phyloP scores from a whole-genome alignment of 2,888 invertebrate species.

The Drosophila fulvimacula region DNA sequence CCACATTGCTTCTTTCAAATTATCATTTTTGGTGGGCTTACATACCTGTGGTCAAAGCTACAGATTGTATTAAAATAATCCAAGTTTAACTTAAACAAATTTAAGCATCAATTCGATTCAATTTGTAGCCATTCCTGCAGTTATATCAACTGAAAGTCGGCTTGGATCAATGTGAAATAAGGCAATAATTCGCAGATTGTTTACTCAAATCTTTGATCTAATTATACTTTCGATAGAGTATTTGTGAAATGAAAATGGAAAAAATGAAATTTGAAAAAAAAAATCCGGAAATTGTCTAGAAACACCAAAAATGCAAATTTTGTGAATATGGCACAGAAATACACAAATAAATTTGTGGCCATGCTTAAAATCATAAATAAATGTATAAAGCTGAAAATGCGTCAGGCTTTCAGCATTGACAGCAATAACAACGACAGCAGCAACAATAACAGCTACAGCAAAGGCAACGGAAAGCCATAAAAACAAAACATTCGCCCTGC shows the following conservation, averaged over 20 bases:
- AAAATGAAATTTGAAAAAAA: background rate
- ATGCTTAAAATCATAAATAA: slow-evolving; percentile 65
- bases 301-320: slow-evolving; percentile 44
- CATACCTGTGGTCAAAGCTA: too few relatives aligned
- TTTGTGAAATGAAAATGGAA: slow-evolving; percentile 2
- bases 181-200: background rate
- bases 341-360: slow-evolving; percentile 32
- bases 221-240: slow-evolving; percentile 1
- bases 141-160: too few relatives aligned
- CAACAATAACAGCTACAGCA: slow-evolving; percentile 15
- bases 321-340: slow-evolving; percentile 39
- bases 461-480: slow-evolving; percentile 28
- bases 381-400: slow-evolving; percentile 57
- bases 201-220: background rate
- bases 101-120: too few relatives aligned
- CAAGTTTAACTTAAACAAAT: too few relatives aligned
- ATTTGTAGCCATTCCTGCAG: too few relatives aligned
- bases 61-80: too few relatives aligned
- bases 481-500: slow-evolving; percentile 62
- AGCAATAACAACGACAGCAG: slow-evolving; percentile 15
- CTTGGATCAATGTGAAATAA: too few relatives aligned
- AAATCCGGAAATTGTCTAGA: slow-evolving; percentile 46
- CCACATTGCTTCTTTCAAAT: too few relatives aligned
- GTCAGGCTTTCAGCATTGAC: slow-evolving; percentile 31
- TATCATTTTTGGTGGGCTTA: too few relatives aligned